Conservation (phyloP, 2,888 invertebrate genomes). For the Hydropsyche betteni region DNA sequence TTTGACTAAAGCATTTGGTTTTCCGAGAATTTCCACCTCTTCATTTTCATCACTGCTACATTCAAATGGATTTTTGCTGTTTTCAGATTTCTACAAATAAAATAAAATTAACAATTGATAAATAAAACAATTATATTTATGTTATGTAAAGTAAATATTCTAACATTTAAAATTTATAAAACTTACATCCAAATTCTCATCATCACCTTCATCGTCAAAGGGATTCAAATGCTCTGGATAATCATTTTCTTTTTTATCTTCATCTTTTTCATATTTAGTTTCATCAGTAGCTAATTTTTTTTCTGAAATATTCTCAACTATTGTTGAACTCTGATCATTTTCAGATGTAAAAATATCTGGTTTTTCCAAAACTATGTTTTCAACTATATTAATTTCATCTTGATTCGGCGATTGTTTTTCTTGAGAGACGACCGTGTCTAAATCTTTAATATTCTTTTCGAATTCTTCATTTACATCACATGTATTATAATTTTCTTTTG, state of each 20-base stretch:
- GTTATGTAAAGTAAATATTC: slow-evolving; percentile 23
- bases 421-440: too few species aligned
- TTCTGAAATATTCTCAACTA: neutral
- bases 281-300: slow-evolving; percentile 43
- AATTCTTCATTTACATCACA: slow-evolving; percentile 51
- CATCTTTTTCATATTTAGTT: slow-evolving; percentile 52
- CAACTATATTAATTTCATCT: too few species aligned
- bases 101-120: neutral
- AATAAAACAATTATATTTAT: neutral
- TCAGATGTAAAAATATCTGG: too few species aligned
- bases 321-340: too few species aligned
- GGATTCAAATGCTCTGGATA: slow-evolving; percentile 88
- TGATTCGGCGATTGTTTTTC: too few species aligned
- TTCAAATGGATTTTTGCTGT: slow-evolving; percentile 75
- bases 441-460: slow-evolving; percentile 14
- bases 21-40: slow-evolving; percentile 45
- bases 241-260: slow-evolving; percentile 52
- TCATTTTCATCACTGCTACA: slow-evolving; percentile 69
- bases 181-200: slow-evolving; percentile 48
- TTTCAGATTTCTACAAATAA: slow-evolving; percentile 54
- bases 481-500: slow-evolving; percentile 47
- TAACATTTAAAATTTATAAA: neutral
- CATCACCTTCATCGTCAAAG: slow-evolving; percentile 75
- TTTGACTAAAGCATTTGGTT: slow-evolving; percentile 47
- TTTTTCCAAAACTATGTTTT: too few species aligned